Conservation (phyloP, 2,113 vertebrate genomes). For the Buteo buteo region DNA sequence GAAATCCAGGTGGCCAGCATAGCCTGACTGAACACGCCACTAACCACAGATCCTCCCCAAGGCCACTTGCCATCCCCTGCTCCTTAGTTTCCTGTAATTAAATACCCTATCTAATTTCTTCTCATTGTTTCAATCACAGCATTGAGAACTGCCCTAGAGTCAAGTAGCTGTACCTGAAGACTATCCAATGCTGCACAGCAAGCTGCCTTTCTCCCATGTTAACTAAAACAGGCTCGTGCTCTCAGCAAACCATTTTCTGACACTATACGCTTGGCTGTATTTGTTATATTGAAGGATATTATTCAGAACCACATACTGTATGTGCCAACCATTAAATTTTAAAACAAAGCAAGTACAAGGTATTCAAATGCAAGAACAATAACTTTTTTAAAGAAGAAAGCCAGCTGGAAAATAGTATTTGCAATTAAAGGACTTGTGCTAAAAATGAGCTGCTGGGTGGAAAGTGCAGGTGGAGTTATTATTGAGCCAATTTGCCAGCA, state of each 20-base stretch:
- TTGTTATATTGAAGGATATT: background rate
- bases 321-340: background rate
- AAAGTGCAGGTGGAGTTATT: background rate
- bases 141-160: background rate
- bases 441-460: background rate
- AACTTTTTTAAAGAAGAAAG: background rate
- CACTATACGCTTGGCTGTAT: background rate
- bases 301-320: background rate
- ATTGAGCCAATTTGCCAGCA: background rate
- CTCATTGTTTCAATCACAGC: background rate
- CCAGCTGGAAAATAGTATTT: background rate
- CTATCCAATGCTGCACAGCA: background rate
- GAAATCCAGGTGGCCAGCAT: background rate
- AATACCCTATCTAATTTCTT: background rate
- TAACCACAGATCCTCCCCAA: fast-evolving
- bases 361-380: background rate
- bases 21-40: background rate
- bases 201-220: background rate
- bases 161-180: background rate
- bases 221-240: background rate
- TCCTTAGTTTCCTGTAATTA: background rate
- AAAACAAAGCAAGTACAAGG: background rate
- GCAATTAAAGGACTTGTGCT: background rate
- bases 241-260: background rate
- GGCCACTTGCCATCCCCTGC: background rate